Conservation (phyloP, 2,113 vertebrate genomes). For the Haliaeetus leucogaster region DNA sequence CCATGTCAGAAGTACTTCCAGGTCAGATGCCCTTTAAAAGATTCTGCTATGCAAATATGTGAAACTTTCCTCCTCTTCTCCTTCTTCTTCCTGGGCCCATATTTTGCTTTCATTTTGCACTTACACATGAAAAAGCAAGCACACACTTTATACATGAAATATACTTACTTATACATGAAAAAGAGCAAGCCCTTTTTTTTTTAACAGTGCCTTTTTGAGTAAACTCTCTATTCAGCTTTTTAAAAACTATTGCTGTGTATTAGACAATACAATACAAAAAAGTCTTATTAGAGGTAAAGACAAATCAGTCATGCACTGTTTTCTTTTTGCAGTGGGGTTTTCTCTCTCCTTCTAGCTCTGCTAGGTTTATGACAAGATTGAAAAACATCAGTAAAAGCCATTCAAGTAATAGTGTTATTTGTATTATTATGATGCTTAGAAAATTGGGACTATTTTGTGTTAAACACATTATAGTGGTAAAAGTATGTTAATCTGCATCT, state of each 20-base stretch:
- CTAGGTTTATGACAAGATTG: not conserved
- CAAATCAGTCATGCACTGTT: not conserved
- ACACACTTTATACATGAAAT: not conserved
- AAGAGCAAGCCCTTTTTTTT: not conserved
- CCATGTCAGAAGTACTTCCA: conserved; percentile 84
- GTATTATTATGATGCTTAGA: not conserved
- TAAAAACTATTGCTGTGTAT: not conserved
- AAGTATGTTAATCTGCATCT: not conserved
- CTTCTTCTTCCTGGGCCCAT: not conserved
- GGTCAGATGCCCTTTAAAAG: conserved; percentile 76
- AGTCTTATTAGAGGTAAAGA: not conserved
- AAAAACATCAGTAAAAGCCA: not conserved
- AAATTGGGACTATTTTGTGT: not conserved
- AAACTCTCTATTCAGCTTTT: not conserved
- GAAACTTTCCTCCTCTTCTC: not conserved
- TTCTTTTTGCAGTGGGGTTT: not conserved
- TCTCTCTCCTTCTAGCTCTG: not conserved
- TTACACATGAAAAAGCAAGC: not conserved
- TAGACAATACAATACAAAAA: not conserved
- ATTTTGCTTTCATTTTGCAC: conserved; percentile 13
- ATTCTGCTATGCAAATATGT: conserved; percentile 55
- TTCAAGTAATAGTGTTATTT: not conserved
- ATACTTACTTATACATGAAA: not conserved
- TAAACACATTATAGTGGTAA: not conserved
- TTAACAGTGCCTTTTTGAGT: not conserved